Conservation (phyloP, 2,113 vertebrate genomes). For the Clupea harengus region DNA sequence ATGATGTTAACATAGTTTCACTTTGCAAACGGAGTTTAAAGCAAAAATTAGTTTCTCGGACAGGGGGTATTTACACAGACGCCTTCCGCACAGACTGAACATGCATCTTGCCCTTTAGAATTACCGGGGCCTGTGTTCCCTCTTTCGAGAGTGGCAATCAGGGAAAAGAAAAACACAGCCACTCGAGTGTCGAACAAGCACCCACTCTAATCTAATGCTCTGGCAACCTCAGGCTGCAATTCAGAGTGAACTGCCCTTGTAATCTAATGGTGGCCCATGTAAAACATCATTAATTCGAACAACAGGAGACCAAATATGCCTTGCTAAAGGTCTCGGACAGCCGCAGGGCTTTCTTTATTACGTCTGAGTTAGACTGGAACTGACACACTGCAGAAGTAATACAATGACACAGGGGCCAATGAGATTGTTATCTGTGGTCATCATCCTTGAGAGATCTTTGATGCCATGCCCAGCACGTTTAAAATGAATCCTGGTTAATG, state of each 20-base stretch:
- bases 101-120: background rate
- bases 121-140: background rate
- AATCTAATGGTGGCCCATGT: slow-evolving; percentile 43
- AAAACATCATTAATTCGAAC: slow-evolving; percentile 33
- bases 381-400: slow-evolving; percentile 21
- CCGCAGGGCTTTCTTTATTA: background rate
- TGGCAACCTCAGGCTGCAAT: slow-evolving; percentile 31
- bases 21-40: background rate
- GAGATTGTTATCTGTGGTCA: background rate
- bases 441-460: background rate
- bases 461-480: background rate
- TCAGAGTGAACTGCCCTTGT: slow-evolving; percentile 19
- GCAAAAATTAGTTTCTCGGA: background rate
- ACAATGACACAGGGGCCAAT: background rate
- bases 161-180: background rate
- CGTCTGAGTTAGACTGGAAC: background rate
- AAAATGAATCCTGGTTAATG: background rate
- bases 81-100: background rate
- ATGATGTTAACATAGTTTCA: background rate
- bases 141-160: background rate
- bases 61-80: background rate
- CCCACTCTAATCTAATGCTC: slow-evolving; percentile 35
- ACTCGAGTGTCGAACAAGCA: slow-evolving; percentile 22
- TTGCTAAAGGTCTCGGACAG: slow-evolving; percentile 30
- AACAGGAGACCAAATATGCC: slow-evolving; percentile 7